A percentile compares a stretch with the other conserved stretches of the same genome.
Conservation (phyloP, 1,140 invertebrate species). For the Phthorimaea operculella region DNA sequence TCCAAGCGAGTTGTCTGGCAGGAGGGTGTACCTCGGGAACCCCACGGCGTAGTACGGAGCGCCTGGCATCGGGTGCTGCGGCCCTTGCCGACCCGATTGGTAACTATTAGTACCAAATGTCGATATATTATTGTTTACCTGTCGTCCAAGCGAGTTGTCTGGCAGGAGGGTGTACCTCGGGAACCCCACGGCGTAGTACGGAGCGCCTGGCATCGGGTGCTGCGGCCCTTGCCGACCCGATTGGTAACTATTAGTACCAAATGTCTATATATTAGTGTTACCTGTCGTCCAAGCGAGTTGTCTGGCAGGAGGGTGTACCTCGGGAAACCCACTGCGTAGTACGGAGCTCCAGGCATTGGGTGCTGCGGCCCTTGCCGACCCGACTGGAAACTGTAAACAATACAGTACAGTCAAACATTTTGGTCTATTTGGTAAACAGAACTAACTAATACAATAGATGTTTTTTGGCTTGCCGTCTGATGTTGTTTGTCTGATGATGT, state of each 20-base stretch:
- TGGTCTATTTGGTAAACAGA: too few relatives aligned
- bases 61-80: conserved; percentile 84
- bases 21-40: conserved; percentile 83
- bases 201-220: conserved; percentile 84
- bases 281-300: conserved; percentile 66
- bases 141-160: conserved; percentile 72
- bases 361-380: conserved; percentile 77
- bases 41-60: conserved; percentile 86
- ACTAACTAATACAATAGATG: too few relatives aligned
- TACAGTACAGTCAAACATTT: too few relatives aligned
- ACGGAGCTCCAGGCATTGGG: conserved; percentile 84
- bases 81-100: too few relatives aligned
- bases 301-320: conserved; percentile 85
- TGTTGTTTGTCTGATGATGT: too few relatives aligned
- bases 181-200: conserved; percentile 88
- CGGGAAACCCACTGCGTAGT: conserved; percentile 89
- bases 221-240: conserved; percentile 81
- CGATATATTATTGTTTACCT: too few relatives aligned
- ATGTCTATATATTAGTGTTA: too few relatives aligned
- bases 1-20: conserved; percentile 79
- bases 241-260: too few relatives aligned
- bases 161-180: conserved; percentile 84
- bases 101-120: too few relatives aligned
- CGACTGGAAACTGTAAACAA: too few relatives aligned
- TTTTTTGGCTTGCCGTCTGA: too few relatives aligned